A percentile compares a stretch with the other conserved stretches of the same genome.
These are phyloP conservation scores for Salarias fasciatus DNA, from an alignment of 2,797 vertebrate genomes.

Conservation along the genomic window DNA sequence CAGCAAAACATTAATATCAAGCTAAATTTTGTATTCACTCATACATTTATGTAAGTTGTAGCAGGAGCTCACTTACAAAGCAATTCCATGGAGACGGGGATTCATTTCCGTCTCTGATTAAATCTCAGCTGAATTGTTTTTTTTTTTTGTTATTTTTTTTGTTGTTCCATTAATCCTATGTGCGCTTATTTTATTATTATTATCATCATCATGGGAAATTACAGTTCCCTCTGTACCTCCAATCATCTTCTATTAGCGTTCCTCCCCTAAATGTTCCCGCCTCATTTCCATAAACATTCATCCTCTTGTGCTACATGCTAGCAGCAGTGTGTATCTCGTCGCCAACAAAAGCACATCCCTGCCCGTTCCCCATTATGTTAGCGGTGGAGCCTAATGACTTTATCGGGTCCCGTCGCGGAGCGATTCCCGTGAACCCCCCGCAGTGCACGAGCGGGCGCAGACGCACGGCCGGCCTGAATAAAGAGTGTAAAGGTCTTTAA, in stretches of 20 bases:
- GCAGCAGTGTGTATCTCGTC: conserved; percentile 41
- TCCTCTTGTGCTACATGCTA: conserved; percentile 49
- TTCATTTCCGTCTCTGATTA: conserved; percentile 58
- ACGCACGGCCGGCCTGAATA: conserved; percentile 48
- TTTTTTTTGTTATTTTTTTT: too few relatives aligned
- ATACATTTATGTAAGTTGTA: conserved; percentile 48
- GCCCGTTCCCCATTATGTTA: conserved; percentile 65
- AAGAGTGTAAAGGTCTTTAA: conserved; percentile 67
- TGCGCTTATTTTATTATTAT: conserved; percentile 41
- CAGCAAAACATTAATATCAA: conserved; percentile 20
- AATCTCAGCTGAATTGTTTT: conserved; percentile 56
- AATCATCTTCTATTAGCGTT: conserved; percentile 64
- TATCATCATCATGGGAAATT: conserved; percentile 8
- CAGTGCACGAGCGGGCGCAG: conserved; percentile 47
- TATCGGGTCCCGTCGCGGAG: conserved; percentile 62
- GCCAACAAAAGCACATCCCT: conserved; percentile 58
- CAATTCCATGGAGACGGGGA: conserved; percentile 39
- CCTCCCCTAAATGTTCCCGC: conserved; percentile 52
- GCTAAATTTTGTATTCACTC: conserved; percentile 10
- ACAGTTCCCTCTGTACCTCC: conserved; percentile 43
- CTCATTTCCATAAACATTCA: conserved; percentile 66
- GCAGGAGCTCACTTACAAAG: conserved; percentile 27
- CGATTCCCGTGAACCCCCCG: conserved; percentile 53
- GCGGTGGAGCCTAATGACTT: conserved; percentile 66
- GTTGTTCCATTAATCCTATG: conserved; percentile 59